Evolutionary conservation across 2,888 invertebrate species (phyloP).

Genomic region (Microdon myrmicae): DNA sequence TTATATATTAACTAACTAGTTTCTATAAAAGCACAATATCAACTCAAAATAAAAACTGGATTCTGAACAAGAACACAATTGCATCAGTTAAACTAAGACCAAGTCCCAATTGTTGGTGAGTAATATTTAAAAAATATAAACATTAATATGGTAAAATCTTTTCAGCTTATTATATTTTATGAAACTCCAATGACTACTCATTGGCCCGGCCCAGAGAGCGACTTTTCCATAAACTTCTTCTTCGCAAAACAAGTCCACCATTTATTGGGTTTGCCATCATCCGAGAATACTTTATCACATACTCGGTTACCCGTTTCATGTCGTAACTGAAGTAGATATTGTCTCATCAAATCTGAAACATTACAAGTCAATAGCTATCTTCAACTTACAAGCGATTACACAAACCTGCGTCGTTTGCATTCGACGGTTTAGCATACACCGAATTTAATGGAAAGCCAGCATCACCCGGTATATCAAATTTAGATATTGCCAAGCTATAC

Average conservation of each 20-base stretch:
- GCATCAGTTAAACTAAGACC: too few relatives aligned
- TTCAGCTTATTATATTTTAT: too few relatives aligned
- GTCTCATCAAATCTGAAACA: constrained; percentile 84
- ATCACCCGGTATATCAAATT: constrained; percentile 97
- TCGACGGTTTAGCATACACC: constrained; percentile 89
- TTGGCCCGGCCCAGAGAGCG: constrained; percentile 71
- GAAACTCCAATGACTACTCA: constrained; percentile 54
- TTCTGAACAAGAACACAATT: too few relatives aligned
- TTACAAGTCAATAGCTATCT: not conserved
- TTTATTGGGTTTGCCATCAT: constrained; percentile 95
- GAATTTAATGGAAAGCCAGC: constrained; percentile 93
- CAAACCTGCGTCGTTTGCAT: constrained; percentile 81
- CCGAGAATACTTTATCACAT: constrained; percentile 89
- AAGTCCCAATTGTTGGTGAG: too few relatives aligned
- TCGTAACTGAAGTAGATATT: constrained; percentile 92
- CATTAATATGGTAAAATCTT: too few relatives aligned
- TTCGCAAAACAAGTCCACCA: constrained; percentile 99
- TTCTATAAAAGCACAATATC: too few relatives aligned
- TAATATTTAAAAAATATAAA: too few relatives aligned
- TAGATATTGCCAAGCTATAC: constrained; percentile 93
- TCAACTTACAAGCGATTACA: not conserved
- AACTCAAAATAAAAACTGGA: too few relatives aligned
- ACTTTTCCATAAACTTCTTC: constrained; percentile 99
- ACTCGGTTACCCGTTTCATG: constrained; percentile 95
- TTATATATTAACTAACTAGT: too few relatives aligned